phyloP scores from a whole-genome alignment of 2,888 invertebrate genomes.

The Aethes cnicana region DNA sequence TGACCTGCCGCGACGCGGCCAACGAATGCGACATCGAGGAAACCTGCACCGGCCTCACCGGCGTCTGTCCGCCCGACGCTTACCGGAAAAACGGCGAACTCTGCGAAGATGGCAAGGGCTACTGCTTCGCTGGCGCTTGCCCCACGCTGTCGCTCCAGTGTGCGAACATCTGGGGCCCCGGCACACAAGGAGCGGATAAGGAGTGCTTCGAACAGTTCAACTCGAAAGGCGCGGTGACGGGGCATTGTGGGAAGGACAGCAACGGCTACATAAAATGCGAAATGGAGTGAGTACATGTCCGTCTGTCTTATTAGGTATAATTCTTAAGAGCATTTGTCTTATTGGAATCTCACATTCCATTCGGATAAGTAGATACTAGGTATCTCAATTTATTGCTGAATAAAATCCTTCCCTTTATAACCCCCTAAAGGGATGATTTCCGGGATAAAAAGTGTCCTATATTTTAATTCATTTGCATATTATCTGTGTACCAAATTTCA shows the following conservation, averaged over 20 bases:
- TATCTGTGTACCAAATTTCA: no score
- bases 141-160: constrained; percentile 95
- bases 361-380: no score
- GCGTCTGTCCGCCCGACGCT: constrained; percentile 94
- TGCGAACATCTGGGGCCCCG: constrained; percentile 95
- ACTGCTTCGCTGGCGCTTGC: constrained; percentile 96
- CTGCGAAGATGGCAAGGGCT: constrained; percentile 88
- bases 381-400: no score
- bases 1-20: constrained; percentile 91
- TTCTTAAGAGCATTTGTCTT: no score
- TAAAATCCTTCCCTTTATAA: no score
- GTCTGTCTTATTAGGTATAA: no score
- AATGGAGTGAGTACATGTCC: constrained; percentile 86
- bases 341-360: no score
- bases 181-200: constrained; percentile 90
- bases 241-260: constrained; percentile 94
- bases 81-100: constrained; percentile 96
- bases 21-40: constrained; percentile 99
- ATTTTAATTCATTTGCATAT: no score
- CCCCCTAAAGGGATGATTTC: no score
- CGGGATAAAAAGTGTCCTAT: no score
- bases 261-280: constrained; percentile 93
- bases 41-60: constrained; percentile 93
- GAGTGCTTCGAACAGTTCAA: constrained; percentile 98
- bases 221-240: constrained; percentile 96